These are phyloP conservation scores for Tragelaphus strepsiceros DNA, from an alignment of 2,113 vertebrate genomes.

Conservation along the genomic window DNA sequence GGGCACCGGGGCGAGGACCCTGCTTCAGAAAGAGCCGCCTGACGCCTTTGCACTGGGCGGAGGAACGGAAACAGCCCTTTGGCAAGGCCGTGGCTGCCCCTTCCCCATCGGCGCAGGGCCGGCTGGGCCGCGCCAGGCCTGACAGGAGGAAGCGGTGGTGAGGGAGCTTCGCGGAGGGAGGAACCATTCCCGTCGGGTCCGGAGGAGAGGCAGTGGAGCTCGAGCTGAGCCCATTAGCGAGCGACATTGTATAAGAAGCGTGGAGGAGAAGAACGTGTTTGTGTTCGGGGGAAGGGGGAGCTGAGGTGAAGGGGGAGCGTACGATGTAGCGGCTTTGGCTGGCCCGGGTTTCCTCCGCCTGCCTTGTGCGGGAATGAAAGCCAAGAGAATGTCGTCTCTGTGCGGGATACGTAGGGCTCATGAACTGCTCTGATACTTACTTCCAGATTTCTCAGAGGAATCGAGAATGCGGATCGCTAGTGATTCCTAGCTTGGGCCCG, in stretches of 20 bases:
- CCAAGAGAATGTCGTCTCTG: not conserved
- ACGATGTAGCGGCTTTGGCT: not conserved
- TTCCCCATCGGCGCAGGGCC: not conserved
- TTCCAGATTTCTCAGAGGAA: not conserved
- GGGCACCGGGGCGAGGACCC: not conserved
- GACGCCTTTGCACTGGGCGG: not conserved
- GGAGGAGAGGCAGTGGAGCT: not conserved
- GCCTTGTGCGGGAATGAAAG: not conserved
- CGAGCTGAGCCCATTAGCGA: not conserved
- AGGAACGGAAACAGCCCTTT: not conserved
- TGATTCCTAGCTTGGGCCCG: not conserved
- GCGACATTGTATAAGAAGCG: not conserved
- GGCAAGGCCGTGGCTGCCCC: conserved; percentile 28
- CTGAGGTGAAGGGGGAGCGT: not conserved
- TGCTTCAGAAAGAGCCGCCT: not conserved
- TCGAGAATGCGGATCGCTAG: not conserved
- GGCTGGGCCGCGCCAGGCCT: not conserved
- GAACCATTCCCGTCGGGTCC: not conserved
- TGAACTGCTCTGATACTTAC: not conserved
- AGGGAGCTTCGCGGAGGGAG: not conserved
- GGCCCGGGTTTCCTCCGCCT: not conserved
- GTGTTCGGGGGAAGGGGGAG: not conserved
- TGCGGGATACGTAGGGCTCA: not conserved
- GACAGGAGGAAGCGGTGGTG: conserved; percentile 19
- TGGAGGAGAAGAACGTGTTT: conserved; percentile 5